phyloP scores from a whole-genome alignment of 1,140 invertebrate species.

The Leptinotarsa texana region DNA sequence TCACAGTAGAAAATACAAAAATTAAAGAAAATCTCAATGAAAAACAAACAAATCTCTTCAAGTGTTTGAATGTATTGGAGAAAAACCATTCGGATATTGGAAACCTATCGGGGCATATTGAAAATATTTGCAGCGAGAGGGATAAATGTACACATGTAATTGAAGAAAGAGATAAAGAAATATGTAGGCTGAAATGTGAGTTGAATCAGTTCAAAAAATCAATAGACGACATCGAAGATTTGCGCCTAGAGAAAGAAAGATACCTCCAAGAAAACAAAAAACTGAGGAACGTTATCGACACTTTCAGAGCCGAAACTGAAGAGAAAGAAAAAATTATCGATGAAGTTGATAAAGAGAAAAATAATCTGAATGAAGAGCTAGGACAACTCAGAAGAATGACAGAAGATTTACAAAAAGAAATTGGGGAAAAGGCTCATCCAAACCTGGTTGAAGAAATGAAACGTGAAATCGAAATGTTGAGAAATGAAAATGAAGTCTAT shows the following conservation, averaged over 20 bases:
- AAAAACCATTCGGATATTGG: conserved; percentile 18
- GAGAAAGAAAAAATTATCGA: not conserved
- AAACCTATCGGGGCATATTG: conserved; percentile 13
- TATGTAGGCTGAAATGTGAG: not conserved
- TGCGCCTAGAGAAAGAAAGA: not conserved
- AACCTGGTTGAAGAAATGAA: not conserved
- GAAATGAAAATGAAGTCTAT: not conserved
- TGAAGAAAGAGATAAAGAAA: conserved; percentile 14
- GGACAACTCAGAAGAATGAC: not conserved
- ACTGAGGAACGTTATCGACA: not conserved
- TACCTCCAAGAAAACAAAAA: not conserved
- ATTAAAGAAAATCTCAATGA: conserved; percentile 12
- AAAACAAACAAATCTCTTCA: conserved; percentile 11
- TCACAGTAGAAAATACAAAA: conserved; percentile 10
- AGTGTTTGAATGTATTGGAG: conserved; percentile 16
- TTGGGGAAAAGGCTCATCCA: not conserved
- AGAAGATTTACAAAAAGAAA: not conserved
- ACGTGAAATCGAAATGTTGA: not conserved
- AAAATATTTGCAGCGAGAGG: conserved; percentile 7
- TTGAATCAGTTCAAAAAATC: not conserved
- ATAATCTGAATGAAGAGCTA: not conserved
- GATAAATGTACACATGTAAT: conserved; percentile 9
- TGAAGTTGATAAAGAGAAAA: not conserved
- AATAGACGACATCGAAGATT: not conserved
- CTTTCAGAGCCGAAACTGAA: not conserved